Evolutionary conservation across 92 coral and sea anemone genomes (phyloP), one percentile per base, ranked within the genome.

Genomic region (Epizoanthus scotinus): DNA sequence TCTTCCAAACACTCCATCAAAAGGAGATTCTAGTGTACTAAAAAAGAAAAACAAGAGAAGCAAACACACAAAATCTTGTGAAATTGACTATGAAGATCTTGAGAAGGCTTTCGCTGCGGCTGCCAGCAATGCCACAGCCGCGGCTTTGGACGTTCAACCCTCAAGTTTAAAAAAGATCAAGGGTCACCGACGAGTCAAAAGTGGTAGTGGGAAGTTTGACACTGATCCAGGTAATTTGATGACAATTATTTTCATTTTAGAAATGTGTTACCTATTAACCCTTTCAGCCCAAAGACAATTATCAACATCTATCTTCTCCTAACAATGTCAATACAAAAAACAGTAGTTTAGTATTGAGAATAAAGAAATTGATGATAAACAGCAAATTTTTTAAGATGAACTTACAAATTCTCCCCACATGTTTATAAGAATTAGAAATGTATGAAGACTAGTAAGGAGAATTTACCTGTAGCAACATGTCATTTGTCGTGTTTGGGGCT

Each of bases 11-110:
- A 93, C 83, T 69, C 63, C 95, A 29, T 56, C 83, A 61, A 93
- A 84, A 79, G 82, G 68, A n/a, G 90, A 87, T 31, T 63, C 89
- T 31, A 79, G 77, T 62, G 88, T 87, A 27, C 83, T 89, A 12
- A 93, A 87, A 88, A 93, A 88, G 85, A 93, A 86, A 56, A 93
- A 90, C 67, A 93, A 89, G 40, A 83, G 92, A 21, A 95, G 93
- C 53, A 93, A 95, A 52, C 91, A 92, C 64, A 92, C 97, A 25
- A 95, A 93, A 84, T 95, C 99, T 26, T 95, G 99, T 87, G 99
- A 95, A 87, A 90, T 95, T 82, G 99, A 95, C 92, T 91, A 83
- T 79, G 98, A 95, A 27, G 99, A 95, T 80, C 94, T 95, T 57
- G 98, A 95, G 71, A 95, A 95, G 73, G 97, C 94, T 71, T 86